These are phyloP conservation scores for Amniataba percoides DNA, from an alignment of 2,797 vertebrate genomes.

Conservation along the genomic window DNA sequence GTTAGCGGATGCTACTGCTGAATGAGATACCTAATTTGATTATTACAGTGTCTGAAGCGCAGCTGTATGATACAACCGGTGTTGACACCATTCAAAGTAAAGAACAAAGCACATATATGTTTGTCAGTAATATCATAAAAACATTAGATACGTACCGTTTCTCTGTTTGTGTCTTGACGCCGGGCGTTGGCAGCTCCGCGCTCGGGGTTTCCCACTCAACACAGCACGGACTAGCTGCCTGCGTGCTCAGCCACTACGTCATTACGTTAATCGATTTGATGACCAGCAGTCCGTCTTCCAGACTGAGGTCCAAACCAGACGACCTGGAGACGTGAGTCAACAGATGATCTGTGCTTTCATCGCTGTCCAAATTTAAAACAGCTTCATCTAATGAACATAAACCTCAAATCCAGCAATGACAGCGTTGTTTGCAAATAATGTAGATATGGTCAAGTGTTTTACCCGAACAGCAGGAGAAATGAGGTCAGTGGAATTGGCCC, in stretches of 20 bases:
- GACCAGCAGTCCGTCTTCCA: not conserved
- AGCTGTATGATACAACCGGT: accelerated
- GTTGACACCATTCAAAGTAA: accelerated
- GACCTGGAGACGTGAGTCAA: accelerated
- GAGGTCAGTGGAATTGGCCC: not conserved
- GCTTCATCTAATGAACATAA: no score
- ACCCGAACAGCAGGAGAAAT: no score
- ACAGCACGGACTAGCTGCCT: slow-evolving; percentile 82
- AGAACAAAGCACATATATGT: not conserved
- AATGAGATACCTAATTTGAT: slow-evolving; percentile 24
- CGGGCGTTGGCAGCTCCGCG: slow-evolving; percentile 89
- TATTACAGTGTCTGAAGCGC: not conserved
- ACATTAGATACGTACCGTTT: slow-evolving; percentile 77
- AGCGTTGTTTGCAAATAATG: no score
- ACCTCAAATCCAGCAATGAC: no score
- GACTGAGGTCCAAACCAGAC: not conserved
- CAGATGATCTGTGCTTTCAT: accelerated
- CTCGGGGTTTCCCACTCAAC: slow-evolving; percentile 86
- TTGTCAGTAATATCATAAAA: not conserved
- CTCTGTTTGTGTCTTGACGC: slow-evolving; percentile 82
- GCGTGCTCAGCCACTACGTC: slow-evolving; percentile 59
- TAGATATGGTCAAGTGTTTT: no score
- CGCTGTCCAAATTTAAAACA: not conserved
- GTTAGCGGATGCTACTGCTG: slow-evolving; percentile 65
- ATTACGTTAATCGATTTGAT: slow-evolving; percentile 50